These are phyloP conservation scores for Troides helena DNA, from an alignment of 2,888 invertebrate genomes.

Conservation along the genomic window DNA sequence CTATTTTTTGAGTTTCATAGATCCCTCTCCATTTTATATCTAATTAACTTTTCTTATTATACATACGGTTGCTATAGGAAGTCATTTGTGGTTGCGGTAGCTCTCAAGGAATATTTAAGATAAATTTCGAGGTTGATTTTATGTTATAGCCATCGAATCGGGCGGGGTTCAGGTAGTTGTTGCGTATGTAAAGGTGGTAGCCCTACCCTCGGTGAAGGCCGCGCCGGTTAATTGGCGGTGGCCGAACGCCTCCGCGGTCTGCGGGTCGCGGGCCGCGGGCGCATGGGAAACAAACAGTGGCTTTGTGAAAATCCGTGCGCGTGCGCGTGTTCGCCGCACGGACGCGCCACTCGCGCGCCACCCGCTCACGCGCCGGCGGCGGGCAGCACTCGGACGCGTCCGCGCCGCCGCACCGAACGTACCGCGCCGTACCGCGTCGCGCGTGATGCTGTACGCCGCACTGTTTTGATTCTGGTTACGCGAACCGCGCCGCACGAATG, in stretches of 20 bases:
- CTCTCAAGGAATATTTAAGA: too few relatives aligned
- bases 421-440: conserved; percentile 33
- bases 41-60: too few relatives aligned
- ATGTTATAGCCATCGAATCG: too few relatives aligned
- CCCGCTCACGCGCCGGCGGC: conserved; percentile 48
- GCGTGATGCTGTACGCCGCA: conserved; percentile 39
- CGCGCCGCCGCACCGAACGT: conserved; percentile 55
- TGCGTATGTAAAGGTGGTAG: conserved; percentile 23
- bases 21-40: too few relatives aligned
- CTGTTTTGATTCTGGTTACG: conserved; percentile 48
- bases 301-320: conserved; percentile 65
- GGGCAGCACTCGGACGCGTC: conserved; percentile 65
- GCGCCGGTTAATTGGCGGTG: conserved; percentile 43
- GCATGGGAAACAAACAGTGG: conserved; percentile 64
- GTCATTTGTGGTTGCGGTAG: too few relatives aligned
- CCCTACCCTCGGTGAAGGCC: conserved; percentile 37
- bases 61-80: too few relatives aligned
- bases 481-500: conserved; percentile 48
- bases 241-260: conserved; percentile 38
- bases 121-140: too few relatives aligned
- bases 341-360: conserved; percentile 41
- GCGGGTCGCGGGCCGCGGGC: conserved; percentile 43
- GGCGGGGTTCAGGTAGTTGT: too few relatives aligned
- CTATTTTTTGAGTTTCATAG: too few relatives aligned
- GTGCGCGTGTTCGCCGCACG: conserved; percentile 57